Percentiles rank a stretch among this genome's conserved stretches.
Conservation (phyloP, 2,797 vertebrate genomes). For the Chelmon rostratus region DNA sequence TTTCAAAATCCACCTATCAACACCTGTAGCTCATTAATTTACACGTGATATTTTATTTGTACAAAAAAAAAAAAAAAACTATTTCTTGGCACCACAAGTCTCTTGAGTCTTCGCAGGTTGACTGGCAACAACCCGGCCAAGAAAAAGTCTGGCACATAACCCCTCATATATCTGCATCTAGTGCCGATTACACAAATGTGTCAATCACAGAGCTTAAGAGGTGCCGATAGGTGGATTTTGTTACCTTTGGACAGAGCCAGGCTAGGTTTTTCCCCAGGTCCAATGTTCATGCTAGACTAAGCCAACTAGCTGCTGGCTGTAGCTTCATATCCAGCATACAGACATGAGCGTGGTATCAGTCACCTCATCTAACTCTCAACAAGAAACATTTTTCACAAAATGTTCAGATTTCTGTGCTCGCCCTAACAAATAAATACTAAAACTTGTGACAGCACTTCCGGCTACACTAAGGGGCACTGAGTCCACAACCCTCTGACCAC, state of each 20-base stretch:
- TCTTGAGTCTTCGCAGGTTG: no score
- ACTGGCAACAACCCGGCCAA: background rate
- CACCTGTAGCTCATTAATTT: background rate
- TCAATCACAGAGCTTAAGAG: background rate
- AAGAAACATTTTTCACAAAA: no score
- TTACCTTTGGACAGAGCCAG: no score
- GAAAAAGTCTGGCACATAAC: background rate
- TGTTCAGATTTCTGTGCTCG: no score
- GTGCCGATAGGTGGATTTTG: background rate
- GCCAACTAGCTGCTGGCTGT: no score
- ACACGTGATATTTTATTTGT: background rate
- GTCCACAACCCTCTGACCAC: slow-evolving; percentile 35
- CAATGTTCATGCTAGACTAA: no score
- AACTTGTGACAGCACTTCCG: slow-evolving; percentile 5
- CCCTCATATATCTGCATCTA: background rate
- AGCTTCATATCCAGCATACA: no score
- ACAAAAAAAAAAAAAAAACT: no score
- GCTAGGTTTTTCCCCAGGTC: no score
- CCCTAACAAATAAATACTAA: no score
- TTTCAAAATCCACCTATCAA: background rate
- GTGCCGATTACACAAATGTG: background rate
- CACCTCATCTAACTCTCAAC: background rate
- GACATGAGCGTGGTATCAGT: background rate
- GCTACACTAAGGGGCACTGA: background rate
- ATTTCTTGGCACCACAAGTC: background rate